Base-by-base conservation (phyloP, 2,888 invertebrate species). In the Drosophila ustulata region DNA sequence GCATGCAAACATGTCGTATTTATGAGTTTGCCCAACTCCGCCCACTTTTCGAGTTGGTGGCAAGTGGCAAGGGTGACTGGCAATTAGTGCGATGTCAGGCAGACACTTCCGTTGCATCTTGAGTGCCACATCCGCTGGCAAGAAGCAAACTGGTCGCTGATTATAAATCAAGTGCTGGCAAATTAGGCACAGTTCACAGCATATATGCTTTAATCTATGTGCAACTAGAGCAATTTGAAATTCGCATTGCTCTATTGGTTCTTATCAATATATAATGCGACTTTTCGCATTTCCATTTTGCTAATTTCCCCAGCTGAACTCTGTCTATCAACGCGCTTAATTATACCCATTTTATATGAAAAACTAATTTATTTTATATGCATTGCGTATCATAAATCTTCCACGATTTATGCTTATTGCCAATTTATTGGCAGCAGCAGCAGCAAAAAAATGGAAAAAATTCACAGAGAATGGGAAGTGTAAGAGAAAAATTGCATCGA, bases 1-100 rank as follows among this genome's bases (percentile, higher is more conserved):
- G 82, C 82, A 88, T 79, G 76, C 80, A 83, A 75, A 70, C 81
- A 85, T 89, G 72, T 57, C 55, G 65, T 77, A 88, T 86, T 86
- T 88, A 86, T 86, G 86, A 86, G 86, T 9, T 37, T 4, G 23
- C 43, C 47, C 46, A 50, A 23, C 34, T 25, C 34, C 57, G 18
- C 49, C 37, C 37, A 34, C 49, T 4, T 9, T 37, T 32, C 8
- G 9, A 8, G 30, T 3, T n/a, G 11, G 30, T 28, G n/a, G 26
- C 26, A 32, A 53, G 30, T 28, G n/a, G 25, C 13, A 39, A 50
- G 57, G 51, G 30, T 70, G 66, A 39, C 26, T 66, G 73, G 73
- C 88, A 89, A 87, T 89, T 85, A 85, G 87, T 65, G 72, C 28
- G 53, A 45, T 77, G 83, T 80, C 83, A 66, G 5, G 49, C 47